Evolutionary conservation across 2,797 vertebrate genomes (phyloP), one percentile per base, ranked within the genome.

Genomic region (Gallinago stenura): DNA sequence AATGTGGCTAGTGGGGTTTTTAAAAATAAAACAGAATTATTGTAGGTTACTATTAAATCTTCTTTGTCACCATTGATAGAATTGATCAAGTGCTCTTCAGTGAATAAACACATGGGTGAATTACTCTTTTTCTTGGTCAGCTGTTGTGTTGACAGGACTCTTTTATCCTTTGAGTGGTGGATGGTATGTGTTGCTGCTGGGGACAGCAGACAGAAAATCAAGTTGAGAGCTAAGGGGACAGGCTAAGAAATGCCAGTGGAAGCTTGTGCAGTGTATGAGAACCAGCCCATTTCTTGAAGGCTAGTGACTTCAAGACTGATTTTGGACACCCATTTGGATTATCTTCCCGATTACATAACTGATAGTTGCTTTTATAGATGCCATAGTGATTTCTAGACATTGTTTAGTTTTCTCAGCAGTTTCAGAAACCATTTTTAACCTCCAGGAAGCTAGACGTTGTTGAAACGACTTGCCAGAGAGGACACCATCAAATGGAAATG

Each of bases 111-210:
- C 53, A 21, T 46, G 54, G 90, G 83, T 39, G 68, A 92, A 90
- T 87, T 70, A 73, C 43, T 83, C 48, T 71, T 84, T 73, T 71
- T 80, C 66, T 93, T 43, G 61, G 85, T 91, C 90, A 94, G 85
- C 90, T 93, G 80, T 54, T 75, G 83, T 88, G 90, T 51, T 91
- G 94, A 88, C 88, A 94, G 71, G 41, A 53, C 50, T 95, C 81
- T 69, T 61, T 94, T 75, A 90, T 86, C 48, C 69, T 78, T 50
- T 41, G 87, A 87, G 65, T 75, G 83, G 83, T 0, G 0, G 76
- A 86, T 68, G 79, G 78, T 85, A 83, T 86, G 84, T 76, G 72
- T 54, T 65, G 82, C 92, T 96, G 84, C 91, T 95, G 84, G 72
- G 83, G 61, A 83, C 84, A 93, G 73, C 79, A 91, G 72, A 83